Conservation (phyloP, 2,888 invertebrate species). For the Tetragonisca angustula region DNA sequence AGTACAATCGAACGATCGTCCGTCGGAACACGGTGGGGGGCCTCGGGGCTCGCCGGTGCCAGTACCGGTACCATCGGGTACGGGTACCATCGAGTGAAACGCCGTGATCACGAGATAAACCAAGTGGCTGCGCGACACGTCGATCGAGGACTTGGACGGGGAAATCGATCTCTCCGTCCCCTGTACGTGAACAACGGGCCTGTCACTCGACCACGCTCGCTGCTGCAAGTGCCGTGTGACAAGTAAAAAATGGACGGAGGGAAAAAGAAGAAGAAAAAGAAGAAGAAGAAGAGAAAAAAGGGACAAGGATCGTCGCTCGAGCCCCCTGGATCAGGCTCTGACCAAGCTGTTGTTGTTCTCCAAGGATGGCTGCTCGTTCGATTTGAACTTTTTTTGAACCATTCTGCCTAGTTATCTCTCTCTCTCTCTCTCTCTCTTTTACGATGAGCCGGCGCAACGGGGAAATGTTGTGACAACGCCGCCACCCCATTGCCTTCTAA, state of each 20-base stretch:
- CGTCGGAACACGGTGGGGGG: background rate
- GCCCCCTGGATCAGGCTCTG: too few species aligned
- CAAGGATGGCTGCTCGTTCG: background rate
- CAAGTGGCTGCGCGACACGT: slow-evolving; percentile 11
- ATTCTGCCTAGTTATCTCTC: background rate
- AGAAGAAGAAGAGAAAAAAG: too few species aligned
- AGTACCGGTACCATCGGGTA: background rate
- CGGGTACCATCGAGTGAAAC: slow-evolving; percentile 1
- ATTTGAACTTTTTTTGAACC: slow-evolving; percentile 23
- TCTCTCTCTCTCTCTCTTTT: background rate
- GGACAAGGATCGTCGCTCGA: too few species aligned
- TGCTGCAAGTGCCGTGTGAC: background rate
- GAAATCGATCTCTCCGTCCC: slow-evolving; percentile 5
- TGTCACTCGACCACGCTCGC: background rate
- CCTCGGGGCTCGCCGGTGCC: background rate
- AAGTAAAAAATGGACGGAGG: background rate
- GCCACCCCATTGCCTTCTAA: slow-evolving; percentile 30
- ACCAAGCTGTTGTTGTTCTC: slow-evolving; percentile 7
- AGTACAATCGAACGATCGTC: background rate
- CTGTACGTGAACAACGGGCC: background rate
- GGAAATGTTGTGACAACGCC: slow-evolving; percentile 26
- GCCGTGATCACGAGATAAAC: background rate
- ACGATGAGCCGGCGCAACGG: background rate
- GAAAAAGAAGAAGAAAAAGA: too few species aligned
- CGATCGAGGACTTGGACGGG: slow-evolving; percentile 20